Base-by-base conservation (phyloP, 1,140 invertebrate species). In the Bombus sylvicola region DNA sequence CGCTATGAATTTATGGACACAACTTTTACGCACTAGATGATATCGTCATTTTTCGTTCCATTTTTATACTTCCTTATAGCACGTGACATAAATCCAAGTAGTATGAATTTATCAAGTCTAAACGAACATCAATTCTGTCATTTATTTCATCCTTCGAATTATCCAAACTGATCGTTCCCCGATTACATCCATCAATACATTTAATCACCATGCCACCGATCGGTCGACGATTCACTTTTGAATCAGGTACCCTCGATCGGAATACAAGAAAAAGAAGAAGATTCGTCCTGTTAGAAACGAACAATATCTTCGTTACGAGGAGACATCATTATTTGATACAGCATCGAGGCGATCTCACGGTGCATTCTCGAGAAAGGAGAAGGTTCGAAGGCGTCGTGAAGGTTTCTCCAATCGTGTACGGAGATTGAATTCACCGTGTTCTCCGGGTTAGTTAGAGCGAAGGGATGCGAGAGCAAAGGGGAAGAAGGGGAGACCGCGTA, bases 361-460 rank as follows among this genome's bases (percentile, higher is more conserved):
- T 74, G 71, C 47, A 78, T 89, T 72, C 76, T 18, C 75, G 66
- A n/a, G 69, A 31, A 80, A 37, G 15, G n/a, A 15, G 53, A 18
- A 25, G 41, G 31, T 12, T 37, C n/a, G 80, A 66, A 31, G 66
- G 69, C 74, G 73, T 83, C 76, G 64, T 12, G 64, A 86, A 53
- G n/a, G 43, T 66, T 83, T n/a, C 43, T 90, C 66, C 79, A 90
- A 90, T 88, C 89, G 86, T 79, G 75, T 69, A 69, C 66, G 62
- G 75, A 77, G 64, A 89, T 89, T 89, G 77, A 84, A 87, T 78
- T 85, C 85, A 79, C 53, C 69, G 39, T 34, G 41, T 71, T 28
- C 80, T n/a, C 31, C 74, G 83, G 62, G 81, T 90, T 90, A 90
- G 89, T 90, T 90, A 90, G 89, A 90, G 69, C 66, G 68, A 37